Evolutionary conservation across 2,888 invertebrate genomes (phyloP), one percentile per base, ranked within the genome.

Genomic region (Oegoconia quadripuncta): DNA sequence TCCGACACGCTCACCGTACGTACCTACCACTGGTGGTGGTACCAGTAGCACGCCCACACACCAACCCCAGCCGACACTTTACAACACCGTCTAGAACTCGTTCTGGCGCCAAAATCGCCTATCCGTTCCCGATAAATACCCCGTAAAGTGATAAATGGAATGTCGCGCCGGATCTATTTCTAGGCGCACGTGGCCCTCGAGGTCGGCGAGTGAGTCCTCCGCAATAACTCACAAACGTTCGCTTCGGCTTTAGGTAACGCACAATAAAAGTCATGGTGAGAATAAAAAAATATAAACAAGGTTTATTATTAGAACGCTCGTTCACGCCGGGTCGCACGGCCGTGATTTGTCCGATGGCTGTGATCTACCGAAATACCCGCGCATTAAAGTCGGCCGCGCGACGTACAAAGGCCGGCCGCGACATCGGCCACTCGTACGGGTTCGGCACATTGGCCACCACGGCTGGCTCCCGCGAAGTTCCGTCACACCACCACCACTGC

Each of bases 231-330:
- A 47, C 57, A 52, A 52, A 59, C 59, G 46, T 56, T 55, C 57
- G 58, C 26, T 27, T 26, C 48, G 49, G 46, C 44, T 39, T 43
- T 48, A 54, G 57, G 58, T 48, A 51, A 44, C 52, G 62, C 62
- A 55, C 67, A 75, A 70, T 68, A 67, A 72, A 74, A 77, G 70
- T 77, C 69, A 73, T 74, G 68, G 68, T 63, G 67, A 64, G 69
- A 74, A 74, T 74, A 79, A 80, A 83, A 66, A 84, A 86, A 84
- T 82, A 86, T 87, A 87, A 86, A 87, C 84, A 87, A 80, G 82
- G 75, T 81, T 35, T 87, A 87, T 83, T 74, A 84, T 79, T 87
- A 86, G 86, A 82, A 75, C 66, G 84, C 83, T 83, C 81, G 78
- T 77, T 71, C 77, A 75, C 73, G 69, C 84, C 74, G 82, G 83